Conservation (phyloP, 35 echinoderm and acorn worm genomes). For the Ptychodera flava region DNA sequence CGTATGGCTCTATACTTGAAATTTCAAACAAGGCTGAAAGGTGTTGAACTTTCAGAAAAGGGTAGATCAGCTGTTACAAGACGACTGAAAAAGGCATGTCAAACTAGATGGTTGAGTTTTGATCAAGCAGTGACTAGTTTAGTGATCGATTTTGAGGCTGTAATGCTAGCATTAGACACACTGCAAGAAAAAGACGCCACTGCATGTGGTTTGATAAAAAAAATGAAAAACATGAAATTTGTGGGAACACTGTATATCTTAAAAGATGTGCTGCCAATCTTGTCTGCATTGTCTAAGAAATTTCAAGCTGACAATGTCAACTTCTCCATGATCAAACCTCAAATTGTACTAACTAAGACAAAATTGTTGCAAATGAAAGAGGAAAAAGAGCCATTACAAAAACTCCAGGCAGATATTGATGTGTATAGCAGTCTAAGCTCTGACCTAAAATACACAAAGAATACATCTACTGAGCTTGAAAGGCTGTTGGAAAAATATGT, state of each 20-base stretch:
- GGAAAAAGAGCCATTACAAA: not conserved
- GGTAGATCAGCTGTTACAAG: slow-evolving; percentile 5
- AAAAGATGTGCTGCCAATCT: slow-evolving; percentile 8
- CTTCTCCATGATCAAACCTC: slow-evolving; percentile 7
- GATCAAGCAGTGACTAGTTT: slow-evolving; percentile 15
- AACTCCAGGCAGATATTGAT: not conserved
- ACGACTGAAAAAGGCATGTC: slow-evolving; percentile 13
- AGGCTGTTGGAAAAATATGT: slow-evolving; percentile 23
- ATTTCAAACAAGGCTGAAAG: slow-evolving; percentile 13
- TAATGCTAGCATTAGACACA: not conserved
- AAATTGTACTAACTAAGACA: not conserved
- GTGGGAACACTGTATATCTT: slow-evolving; percentile 12
- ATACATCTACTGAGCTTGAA: not conserved
- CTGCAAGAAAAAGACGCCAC: slow-evolving; percentile 20
- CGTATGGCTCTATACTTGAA: not conserved
- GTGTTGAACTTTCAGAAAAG: not conserved
- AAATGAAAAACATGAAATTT: slow-evolving; percentile 19
- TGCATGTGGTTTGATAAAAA: slow-evolving; percentile 22
- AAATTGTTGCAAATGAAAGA: not conserved
- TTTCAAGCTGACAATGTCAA: slow-evolving; percentile 25
- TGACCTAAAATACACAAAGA: slow-evolving; percentile 8
- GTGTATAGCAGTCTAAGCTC: not conserved
- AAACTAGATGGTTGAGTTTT: slow-evolving; percentile 27
- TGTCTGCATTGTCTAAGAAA: slow-evolving; percentile 6
- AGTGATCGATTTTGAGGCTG: not conserved